phyloP scores from a whole-genome alignment of 2,797 vertebrate genomes.

The Spinus pinus region DNA sequence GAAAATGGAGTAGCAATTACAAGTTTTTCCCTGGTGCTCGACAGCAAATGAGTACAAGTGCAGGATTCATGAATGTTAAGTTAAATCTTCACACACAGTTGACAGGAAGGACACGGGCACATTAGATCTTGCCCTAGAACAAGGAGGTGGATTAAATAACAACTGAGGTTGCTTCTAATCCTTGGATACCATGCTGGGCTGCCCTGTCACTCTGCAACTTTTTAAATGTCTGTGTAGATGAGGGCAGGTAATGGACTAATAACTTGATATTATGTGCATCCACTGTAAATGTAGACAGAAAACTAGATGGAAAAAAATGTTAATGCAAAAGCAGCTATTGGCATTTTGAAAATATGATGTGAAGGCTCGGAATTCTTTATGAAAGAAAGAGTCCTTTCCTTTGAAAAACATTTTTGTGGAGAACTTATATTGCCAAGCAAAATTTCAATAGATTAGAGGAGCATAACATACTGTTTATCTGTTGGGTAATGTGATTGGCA shows the following conservation, averaged over 20 bases:
- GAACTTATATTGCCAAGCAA: background rate
- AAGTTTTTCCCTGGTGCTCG: background rate
- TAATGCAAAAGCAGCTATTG: background rate
- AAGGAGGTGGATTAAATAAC: background rate
- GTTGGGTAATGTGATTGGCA: background rate
- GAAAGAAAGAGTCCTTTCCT: background rate
- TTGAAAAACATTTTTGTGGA: background rate
- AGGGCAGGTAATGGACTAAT: background rate
- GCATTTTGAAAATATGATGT: background rate
- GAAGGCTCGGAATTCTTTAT: background rate
- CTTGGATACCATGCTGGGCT: background rate
- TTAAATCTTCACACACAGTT: background rate
- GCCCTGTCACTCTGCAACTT: background rate
- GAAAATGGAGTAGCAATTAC: conserved; percentile 1
- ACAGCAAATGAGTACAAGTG: background rate
- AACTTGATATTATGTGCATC: background rate
- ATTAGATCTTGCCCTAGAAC: background rate
- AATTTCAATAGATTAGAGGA: background rate
- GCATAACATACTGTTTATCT: background rate
- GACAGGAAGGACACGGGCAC: background rate
- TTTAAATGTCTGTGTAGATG: background rate
- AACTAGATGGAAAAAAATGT: background rate
- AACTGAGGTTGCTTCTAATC: background rate
- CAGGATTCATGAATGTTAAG: background rate
- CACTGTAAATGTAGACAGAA: background rate